Conservation (phyloP, 2,113 vertebrate species). For the Glaucidium brasilianum region DNA sequence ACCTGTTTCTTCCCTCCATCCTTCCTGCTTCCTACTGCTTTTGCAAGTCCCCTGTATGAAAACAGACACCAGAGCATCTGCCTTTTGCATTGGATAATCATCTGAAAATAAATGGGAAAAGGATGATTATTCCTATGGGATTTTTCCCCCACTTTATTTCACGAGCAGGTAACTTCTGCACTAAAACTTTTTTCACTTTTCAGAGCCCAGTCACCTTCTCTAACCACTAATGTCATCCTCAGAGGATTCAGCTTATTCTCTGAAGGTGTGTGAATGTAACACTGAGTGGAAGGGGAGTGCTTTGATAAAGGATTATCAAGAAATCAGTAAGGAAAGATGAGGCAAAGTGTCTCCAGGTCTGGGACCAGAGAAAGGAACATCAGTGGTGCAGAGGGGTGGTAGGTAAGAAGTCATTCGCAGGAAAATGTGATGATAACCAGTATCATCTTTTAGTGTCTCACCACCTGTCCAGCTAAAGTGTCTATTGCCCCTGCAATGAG, state of each 20-base stretch:
- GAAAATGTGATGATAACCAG: background rate
- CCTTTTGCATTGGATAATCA: background rate
- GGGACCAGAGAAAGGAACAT: background rate
- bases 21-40: background rate
- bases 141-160: background rate
- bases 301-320: background rate
- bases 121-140: rapidly evolving
- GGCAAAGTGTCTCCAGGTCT: background rate
- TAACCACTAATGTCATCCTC: background rate
- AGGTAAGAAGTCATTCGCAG: background rate
- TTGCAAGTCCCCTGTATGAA: background rate
- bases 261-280: background rate
- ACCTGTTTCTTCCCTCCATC: background rate
- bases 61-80: background rate
- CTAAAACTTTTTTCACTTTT: background rate
- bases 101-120: background rate
- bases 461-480: background rate
- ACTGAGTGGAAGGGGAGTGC: background rate
- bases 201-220: background rate
- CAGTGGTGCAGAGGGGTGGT: background rate
- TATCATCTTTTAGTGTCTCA: background rate
- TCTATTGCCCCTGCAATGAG: background rate
- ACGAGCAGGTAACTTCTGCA: background rate
- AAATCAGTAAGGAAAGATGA: background rate
- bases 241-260: background rate